These are phyloP conservation scores for Microplitis manilae DNA, from an alignment of 2,888 invertebrate species.

Conservation along the genomic window DNA sequence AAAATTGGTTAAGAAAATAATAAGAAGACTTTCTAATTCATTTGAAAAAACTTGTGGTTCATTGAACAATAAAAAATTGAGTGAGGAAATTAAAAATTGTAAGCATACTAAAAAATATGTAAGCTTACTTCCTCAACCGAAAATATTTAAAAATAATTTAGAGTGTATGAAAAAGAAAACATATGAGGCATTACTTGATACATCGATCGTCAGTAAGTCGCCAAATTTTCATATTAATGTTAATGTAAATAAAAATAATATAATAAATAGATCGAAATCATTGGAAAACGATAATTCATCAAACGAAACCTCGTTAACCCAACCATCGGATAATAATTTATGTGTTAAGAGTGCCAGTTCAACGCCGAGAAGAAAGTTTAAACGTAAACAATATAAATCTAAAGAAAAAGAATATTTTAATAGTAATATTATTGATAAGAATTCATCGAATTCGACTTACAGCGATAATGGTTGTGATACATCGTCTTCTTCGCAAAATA, in stretches of 20 bases:
- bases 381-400: conserved; percentile 10
- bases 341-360: conserved; percentile 42
- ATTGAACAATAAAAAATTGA: conserved; percentile 17
- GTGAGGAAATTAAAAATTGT: conserved; percentile 19
- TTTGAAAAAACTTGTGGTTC: conserved; percentile 37
- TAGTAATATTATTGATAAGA: conserved; percentile 14
- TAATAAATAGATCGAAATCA: conserved; percentile 13
- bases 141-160: conserved; percentile 36
- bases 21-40: conserved; percentile 57
- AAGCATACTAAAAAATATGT: conserved; percentile 18
- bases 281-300: conserved; percentile 7
- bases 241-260: background rate
- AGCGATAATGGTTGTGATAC: conserved; percentile 33
- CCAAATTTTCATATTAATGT: conserved; percentile 57
- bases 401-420: conserved; percentile 18
- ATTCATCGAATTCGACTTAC: conserved; percentile 44
- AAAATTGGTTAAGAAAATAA: conserved; percentile 57
- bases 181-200: conserved; percentile 43
- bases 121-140: conserved; percentile 38
- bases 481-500: conserved; percentile 34
- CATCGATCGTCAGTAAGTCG: conserved; percentile 63
- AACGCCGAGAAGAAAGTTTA: conserved; percentile 42
- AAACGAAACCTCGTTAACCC: conserved; percentile 3
- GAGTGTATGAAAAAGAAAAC: conserved; percentile 19
- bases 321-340: background rate